phyloP scores from a whole-genome alignment of 1,140 invertebrate species.

The Conus ventricosus region DNA sequence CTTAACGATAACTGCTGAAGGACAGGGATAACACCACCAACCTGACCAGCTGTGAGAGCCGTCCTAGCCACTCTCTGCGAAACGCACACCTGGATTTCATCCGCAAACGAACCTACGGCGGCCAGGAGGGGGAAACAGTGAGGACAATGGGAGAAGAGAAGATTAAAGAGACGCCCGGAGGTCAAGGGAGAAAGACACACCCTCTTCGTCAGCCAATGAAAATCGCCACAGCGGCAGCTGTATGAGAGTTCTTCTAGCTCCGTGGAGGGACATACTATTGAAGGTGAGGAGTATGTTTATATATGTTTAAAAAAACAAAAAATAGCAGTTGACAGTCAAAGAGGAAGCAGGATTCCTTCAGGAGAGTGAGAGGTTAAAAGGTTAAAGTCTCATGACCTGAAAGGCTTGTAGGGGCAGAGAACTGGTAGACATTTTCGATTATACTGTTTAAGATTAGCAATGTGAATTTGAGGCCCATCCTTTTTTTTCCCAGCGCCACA shows the following conservation, averaged over 20 bases:
- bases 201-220: conserved; percentile 19
- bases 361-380: too few relatives aligned
- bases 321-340: too few relatives aligned
- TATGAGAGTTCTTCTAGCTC: conserved; percentile 66
- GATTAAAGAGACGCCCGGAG: not conserved
- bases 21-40: conserved; percentile 46
- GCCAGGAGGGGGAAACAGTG: not conserved
- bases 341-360: too few relatives aligned
- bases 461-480: too few relatives aligned
- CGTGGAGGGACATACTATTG: conserved; percentile 65
- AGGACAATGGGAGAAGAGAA: conserved; percentile 22
- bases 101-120: conserved; percentile 48
- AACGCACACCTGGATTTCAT: conserved; percentile 47
- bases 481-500: too few relatives aligned
- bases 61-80: conserved; percentile 57
- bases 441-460: too few relatives aligned
- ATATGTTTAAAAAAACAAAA: too few relatives aligned
- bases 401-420: too few relatives aligned
- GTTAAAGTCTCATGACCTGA: too few relatives aligned
- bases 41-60: conserved; percentile 59
- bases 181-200: not conserved
- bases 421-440: too few relatives aligned
- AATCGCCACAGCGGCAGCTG: conserved; percentile 53
- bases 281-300: conserved; percentile 50
- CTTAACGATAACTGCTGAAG: conserved; percentile 52